Base-by-base conservation (phyloP, 1,140 invertebrate species). In the Leptonema lineaticorne region DNA sequence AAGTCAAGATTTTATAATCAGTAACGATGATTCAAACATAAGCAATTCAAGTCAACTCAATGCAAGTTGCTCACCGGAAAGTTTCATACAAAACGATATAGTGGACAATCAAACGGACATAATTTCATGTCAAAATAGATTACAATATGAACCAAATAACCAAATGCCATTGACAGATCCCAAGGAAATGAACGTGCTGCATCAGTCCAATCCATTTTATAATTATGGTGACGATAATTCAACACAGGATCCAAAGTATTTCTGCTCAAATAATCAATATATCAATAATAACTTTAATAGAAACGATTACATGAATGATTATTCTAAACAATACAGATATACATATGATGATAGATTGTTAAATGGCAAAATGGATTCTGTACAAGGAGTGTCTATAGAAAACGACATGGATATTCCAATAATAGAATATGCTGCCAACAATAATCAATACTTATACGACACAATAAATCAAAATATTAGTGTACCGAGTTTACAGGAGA, bases 21-120 rank as follows among this genome's bases (percentile, higher is more conserved):
- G 77, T 11, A 82, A 79, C 0, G 81, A 82, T 26, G 81, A 81
- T 0, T 82, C 80, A 20, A 85, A 87, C 28, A 85, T 85, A 0
- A 85, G 85, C 72, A 83, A 79, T 69, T 83, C 81, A 46, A 74
- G 71, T 45, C 68, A 72, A 60, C 11, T 70, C 0, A 64, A 74
- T 27, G 62, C 68, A 18, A 73, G 67, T 57, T 73, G 66, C 0
- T 82, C 81, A 0, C 82, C 81, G 0, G 80, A 82, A 63, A 72
- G 79, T 5, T 81, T 80, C 63, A 74, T 76, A 18, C 76, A 75
- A 70, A 73, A 75, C 7, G 81, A 81, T 33, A 30, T 68, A 6
- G 9, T 69, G 3, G 71, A 72, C 14, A 46, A 72, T 4, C 50
- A 53, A n/a, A 7, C 71, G 2, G 30, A 66, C 7, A 56, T 67